phyloP scores from a whole-genome alignment of 1,140 invertebrate genomes.

The Lepidurus arcticus region DNA sequence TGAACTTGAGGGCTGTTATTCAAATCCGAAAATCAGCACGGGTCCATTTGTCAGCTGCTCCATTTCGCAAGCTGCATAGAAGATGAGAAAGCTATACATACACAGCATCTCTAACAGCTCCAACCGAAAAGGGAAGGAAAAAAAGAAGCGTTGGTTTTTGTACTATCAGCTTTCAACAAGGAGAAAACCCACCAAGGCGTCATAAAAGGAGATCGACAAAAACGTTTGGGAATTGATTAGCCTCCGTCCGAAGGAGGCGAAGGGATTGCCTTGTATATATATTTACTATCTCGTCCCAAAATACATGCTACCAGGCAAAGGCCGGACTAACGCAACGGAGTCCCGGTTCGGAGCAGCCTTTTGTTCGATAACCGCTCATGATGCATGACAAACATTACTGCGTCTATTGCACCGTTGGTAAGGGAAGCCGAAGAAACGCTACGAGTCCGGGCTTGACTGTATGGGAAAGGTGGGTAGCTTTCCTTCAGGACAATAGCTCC shows the following conservation, averaged over 20 bases:
- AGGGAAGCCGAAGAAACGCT: no score
- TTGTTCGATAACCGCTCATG: no score
- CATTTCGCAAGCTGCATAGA: constrained; percentile 21
- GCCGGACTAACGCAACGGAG: neutral
- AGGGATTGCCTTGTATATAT: neutral
- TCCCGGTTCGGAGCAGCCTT: no score
- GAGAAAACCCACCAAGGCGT: neutral
- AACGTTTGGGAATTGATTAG: neutral
- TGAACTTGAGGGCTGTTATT: constrained; percentile 1
- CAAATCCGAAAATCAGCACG: constrained; percentile 21
- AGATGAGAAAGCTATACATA: constrained; percentile 15
- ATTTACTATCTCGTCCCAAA: constrained; percentile 12
- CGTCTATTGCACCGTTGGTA: no score
- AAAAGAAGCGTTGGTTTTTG: neutral
- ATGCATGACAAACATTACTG: no score
- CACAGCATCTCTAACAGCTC: constrained; percentile 10
- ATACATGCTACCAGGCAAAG: neutral
- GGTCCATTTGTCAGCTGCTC: constrained; percentile 20
- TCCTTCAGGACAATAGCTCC: no score
- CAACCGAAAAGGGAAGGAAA: neutral
- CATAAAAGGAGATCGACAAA: neutral
- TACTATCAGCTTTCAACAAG: neutral
- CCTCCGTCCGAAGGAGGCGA: neutral
- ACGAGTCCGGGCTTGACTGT: no score
- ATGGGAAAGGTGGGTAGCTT: neutral